phyloP scores from a whole-genome alignment of 2,888 invertebrate species.

The Zelleria hepariella region DNA sequence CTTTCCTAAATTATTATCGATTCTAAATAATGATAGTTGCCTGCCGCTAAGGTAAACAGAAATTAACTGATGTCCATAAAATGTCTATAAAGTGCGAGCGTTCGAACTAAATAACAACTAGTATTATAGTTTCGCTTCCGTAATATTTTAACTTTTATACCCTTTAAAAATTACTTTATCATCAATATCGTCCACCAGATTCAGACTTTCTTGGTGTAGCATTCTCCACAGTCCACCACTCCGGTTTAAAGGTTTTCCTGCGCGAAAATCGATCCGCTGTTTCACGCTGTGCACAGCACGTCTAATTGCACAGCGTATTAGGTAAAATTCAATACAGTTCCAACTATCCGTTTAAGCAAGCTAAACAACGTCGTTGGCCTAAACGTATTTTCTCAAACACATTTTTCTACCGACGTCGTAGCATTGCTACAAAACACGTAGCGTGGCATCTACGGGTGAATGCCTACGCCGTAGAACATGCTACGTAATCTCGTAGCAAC shows the following conservation, averaged over 20 bases:
- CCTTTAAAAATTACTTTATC: too few species aligned
- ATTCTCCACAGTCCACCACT: neutral
- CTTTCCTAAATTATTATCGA: slow-evolving; percentile 35
- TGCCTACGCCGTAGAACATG: neutral
- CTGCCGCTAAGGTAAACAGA: slow-evolving; percentile 22
- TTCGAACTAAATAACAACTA: neutral
- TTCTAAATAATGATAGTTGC: slow-evolving; percentile 42
- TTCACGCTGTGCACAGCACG: too few species aligned
- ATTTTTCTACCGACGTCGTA: neutral
- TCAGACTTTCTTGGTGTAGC: neutral
- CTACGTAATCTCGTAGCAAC: neutral
- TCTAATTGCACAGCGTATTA: slow-evolving; percentile 27
- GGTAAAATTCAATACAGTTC: too few species aligned
- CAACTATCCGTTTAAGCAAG: too few species aligned
- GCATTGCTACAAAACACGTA: neutral
- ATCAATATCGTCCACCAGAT: neutral
- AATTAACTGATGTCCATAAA: slow-evolving; percentile 12
- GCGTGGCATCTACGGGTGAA: neutral
- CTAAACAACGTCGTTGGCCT: too few species aligned
- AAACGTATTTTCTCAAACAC: too few species aligned
- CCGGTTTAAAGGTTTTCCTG: neutral
- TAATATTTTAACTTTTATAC: neutral
- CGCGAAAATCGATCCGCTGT: too few species aligned
- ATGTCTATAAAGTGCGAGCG: neutral
- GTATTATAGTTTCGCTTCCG: neutral